Evolutionary conservation across 2,888 invertebrate genomes (phyloP).

Genomic region (Plebejus anna): DNA sequence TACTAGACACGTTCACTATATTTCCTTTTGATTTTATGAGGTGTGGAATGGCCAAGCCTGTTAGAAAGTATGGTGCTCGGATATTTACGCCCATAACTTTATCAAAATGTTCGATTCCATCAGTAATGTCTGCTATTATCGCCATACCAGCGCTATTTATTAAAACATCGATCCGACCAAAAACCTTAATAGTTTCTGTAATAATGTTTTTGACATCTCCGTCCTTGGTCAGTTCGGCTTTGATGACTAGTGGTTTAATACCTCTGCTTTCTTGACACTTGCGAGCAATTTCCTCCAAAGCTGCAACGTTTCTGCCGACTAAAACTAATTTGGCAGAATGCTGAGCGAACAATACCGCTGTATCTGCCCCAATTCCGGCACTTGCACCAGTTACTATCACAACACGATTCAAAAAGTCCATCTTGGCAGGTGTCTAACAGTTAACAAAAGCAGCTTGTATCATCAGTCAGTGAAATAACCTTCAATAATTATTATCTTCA

Average conservation of each 20-base stretch:
- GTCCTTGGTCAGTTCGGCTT: constrained; percentile 84
- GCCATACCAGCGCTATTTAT: constrained; percentile 93
- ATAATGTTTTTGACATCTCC: constrained; percentile 83
- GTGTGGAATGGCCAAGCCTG: constrained; percentile 90
- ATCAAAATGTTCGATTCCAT: constrained; percentile 91
- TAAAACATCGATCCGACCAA: constrained; percentile 85
- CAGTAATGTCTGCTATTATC: constrained; percentile 87
- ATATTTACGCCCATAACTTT: constrained; percentile 91
- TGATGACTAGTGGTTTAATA: constrained; percentile 76
- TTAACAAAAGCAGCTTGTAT: constrained; percentile 27
- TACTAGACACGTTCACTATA: constrained; percentile 96
- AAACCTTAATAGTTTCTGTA: constrained; percentile 82
- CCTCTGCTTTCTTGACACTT: constrained; percentile 73
- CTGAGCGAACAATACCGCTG: constrained; percentile 84
- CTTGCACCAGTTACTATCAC: constrained; percentile 84
- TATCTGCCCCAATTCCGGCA: constrained; percentile 86
- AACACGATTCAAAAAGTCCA: constrained; percentile 82
- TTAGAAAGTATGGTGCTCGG: constrained; percentile 87
- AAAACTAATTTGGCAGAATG: constrained; percentile 83
- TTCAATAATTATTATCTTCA: not conserved
- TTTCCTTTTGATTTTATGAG: constrained; percentile 88
- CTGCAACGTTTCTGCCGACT: constrained; percentile 84
- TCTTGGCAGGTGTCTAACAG: constrained; percentile 43
- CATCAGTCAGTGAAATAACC: not conserved
- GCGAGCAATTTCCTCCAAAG: constrained; percentile 81